A percentile compares a stretch with the other conserved stretches of the same genome.
Evolutionary conservation across 2,113 vertebrate genomes (phyloP).

Genomic region (Apaloderma vittatum): DNA sequence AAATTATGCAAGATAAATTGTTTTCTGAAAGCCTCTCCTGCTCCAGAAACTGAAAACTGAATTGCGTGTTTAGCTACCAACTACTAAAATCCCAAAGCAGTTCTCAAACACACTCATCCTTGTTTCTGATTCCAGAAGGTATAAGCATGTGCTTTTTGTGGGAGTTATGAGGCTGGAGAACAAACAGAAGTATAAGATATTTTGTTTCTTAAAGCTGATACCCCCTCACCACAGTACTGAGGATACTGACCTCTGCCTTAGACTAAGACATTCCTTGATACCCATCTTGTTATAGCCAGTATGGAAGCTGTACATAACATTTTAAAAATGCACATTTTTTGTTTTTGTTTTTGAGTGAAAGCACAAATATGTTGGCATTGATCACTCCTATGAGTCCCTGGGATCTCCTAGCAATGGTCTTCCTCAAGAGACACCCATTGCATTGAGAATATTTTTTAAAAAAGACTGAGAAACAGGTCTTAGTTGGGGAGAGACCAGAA

Average conservation of each 20-base stretch:
- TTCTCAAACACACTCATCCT: not conserved
- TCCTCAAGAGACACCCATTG: not conserved
- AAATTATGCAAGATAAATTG: not conserved
- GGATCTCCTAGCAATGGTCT: not conserved
- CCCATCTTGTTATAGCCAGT: not conserved
- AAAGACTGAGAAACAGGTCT: not conserved
- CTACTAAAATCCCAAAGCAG: not conserved
- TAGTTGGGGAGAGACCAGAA: not conserved
- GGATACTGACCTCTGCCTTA: not conserved
- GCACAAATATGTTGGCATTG: not conserved
- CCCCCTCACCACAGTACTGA: not conserved
- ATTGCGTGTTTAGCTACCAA: not conserved
- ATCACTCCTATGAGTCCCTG: not conserved
- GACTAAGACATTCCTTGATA: not conserved
- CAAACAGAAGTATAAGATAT: not conserved
- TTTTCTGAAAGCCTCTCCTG: conserved; percentile 9
- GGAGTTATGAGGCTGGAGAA: not conserved
- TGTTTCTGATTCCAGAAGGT: not conserved
- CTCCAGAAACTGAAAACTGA: conserved; percentile 1
- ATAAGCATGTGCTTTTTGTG: not conserved
- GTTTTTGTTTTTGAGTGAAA: not conserved
- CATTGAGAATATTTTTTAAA: not conserved
- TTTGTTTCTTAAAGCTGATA: not conserved
- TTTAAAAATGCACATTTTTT: not conserved
- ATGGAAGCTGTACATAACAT: not conserved